phyloP scores from a whole-genome alignment of 2,888 invertebrate species.

The Mystacides longicornis region DNA sequence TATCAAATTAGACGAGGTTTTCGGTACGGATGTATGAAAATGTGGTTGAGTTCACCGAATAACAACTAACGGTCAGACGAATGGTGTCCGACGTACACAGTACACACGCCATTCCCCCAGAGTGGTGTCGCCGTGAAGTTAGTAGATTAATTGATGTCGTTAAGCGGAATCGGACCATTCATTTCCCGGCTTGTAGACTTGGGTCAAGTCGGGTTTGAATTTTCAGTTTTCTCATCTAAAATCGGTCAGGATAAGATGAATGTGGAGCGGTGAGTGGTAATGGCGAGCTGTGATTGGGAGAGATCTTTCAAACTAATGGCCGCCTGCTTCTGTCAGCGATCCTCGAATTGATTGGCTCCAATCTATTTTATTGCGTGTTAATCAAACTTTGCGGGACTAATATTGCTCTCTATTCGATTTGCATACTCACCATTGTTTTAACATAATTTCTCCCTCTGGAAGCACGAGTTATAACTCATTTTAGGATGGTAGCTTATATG shows the following conservation, averaged over 20 bases:
- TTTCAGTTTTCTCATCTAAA: background rate
- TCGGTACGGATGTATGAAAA: no score
- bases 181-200: background rate
- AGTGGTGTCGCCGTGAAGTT: background rate
- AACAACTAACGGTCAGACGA: no score
- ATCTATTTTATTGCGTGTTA: background rate
- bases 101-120: no score
- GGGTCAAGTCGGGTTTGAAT: conserved; percentile 1
- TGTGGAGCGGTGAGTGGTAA: background rate
- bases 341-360: background rate
- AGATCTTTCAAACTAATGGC: background rate
- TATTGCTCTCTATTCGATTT: no score
- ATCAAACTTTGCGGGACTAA: background rate
- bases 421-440: no score
- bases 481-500: no score
- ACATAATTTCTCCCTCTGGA: no score
- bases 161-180: conserved; percentile 6
- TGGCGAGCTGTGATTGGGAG: background rate
- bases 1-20: no score
- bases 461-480: no score
- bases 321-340: background rate
- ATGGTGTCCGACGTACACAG: no score
- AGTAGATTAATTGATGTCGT: conserved; percentile 8
- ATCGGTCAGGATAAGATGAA: background rate
- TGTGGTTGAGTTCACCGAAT: no score